Base-by-base conservation (phyloP, 2,888 invertebrate species). In the Toxonevra muliebris region DNA sequence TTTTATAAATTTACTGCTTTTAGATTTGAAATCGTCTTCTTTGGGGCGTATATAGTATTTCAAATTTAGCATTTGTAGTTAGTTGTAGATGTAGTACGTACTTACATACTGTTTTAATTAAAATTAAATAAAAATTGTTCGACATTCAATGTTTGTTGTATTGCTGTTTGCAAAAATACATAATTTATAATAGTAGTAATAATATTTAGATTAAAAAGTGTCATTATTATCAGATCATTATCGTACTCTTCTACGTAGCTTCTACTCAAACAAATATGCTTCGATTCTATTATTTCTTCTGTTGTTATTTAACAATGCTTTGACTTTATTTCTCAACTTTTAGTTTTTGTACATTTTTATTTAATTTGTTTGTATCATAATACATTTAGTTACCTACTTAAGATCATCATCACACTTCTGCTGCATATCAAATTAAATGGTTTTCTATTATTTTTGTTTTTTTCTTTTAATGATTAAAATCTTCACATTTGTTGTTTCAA, bases 101-200 rank as follows among this genome's bases (percentile, higher is more conserved):
- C 11, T n/a, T 15, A 15, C 48, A 10, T 48, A n/a, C 15, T 15
- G 11, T 10, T 48, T 48, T 15, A 13, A 43, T 61, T 45, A 43
- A 48, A 67, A 19, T 71, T 65, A 55, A 64, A 60, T 59, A 63
- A 54, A 68, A 71, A 69, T 48, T 8, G 48, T 48, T 48, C 48
- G 48, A 48, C 48, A 48, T 48, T 48, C 11, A 48, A n/a, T 48
- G 48, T 3, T 48, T 48, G 13, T 5, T n/a, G n/a, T n/a, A n/a
- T n/a, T n/a, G n/a, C n/a, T n/a, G n/a, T 48, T 48, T 48, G 13
- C 42, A 53, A 53, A 66, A 66, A 10, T 68, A 68, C 30, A 64
- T 58, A 48, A 70, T 15, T 66, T 64, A 54, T 43, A 12, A 20
- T 59, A 63, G 4, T 61, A 66, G 64, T 20, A 65, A 55, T 55